A percentile compares a stretch with the other conserved stretches of the same genome.
Conservation (phyloP, 2,797 vertebrate species). For the Numenius phaeopus region DNA sequence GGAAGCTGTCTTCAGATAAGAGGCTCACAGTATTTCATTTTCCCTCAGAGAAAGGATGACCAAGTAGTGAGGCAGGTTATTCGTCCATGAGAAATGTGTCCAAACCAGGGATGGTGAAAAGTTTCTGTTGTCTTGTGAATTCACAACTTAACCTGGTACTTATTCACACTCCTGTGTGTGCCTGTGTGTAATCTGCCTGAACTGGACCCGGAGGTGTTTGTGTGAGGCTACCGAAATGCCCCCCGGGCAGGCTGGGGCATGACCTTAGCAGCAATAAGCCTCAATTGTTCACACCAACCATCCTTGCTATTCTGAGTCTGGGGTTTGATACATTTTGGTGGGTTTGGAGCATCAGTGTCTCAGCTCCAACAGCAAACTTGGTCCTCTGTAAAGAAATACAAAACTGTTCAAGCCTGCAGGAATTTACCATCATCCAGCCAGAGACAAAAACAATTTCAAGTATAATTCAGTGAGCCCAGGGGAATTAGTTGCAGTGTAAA, state of each 20-base stretch:
- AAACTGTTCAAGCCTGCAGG: slow-evolving; percentile 28
- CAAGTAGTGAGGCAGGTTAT: neutral
- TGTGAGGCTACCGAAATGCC: neutral
- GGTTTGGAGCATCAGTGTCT: neutral
- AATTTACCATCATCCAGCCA: slow-evolving; percentile 42
- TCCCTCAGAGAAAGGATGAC: neutral
- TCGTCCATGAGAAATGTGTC: neutral
- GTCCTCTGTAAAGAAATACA: neutral
- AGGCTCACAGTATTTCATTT: neutral
- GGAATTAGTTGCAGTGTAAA: slow-evolving; percentile 35
- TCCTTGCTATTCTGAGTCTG: neutral
- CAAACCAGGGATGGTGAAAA: neutral
- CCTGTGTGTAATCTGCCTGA: neutral
- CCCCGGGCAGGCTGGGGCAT: neutral
- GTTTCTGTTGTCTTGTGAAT: neutral
- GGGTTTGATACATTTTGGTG: neutral
- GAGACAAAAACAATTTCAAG: slow-evolving; percentile 11
- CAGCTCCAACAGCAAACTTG: neutral
- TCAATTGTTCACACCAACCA: neutral
- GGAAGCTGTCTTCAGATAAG: neutral
- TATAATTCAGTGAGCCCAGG: slow-evolving; percentile 22
- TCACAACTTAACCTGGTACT: neutral
- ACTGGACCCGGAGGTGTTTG: neutral
- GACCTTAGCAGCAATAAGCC: neutral
- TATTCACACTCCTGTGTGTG: neutral